phyloP scores from a whole-genome alignment of 1,140 invertebrate species.

The Pseudomyrmex concolor region DNA sequence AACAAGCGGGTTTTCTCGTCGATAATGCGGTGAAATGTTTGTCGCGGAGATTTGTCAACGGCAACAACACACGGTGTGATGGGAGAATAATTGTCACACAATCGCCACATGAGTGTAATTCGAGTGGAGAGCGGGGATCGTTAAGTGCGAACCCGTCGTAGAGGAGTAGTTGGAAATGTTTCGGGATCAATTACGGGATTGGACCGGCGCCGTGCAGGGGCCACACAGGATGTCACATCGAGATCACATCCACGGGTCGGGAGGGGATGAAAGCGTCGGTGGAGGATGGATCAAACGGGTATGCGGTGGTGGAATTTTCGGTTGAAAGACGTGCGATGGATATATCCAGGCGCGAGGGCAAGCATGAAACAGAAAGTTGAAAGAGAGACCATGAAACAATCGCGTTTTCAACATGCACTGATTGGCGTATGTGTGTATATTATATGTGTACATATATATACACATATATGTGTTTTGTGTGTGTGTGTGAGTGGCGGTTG shows the following conservation, averaged over 20 bases:
- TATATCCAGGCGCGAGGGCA: constrained; percentile 81
- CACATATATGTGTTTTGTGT: constrained; percentile 15
- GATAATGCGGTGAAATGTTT: background rate
- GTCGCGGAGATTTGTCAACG: constrained; percentile 14
- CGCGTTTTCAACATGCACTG: constrained; percentile 74
- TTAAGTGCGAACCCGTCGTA: constrained; percentile 38
- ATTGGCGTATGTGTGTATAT: constrained; percentile 19
- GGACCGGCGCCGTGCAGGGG: constrained; percentile 28
- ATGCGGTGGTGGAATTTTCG: constrained; percentile 72
- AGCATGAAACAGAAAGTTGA: constrained; percentile 85
- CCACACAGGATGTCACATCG: constrained; percentile 44
- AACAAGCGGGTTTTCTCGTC: background rate
- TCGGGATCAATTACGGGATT: constrained; percentile 67
- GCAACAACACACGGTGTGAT: background rate
- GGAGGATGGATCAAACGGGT: constrained; percentile 63
- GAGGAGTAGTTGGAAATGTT: constrained; percentile 62
- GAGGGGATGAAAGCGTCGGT: constrained; percentile 62
- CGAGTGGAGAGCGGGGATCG: constrained; percentile 19
- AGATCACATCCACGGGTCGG: constrained; percentile 53
- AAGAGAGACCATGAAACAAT: constrained; percentile 83
- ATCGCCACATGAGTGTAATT: constrained; percentile 76
- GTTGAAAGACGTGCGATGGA: constrained; percentile 82
- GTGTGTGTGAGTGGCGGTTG: background rate
- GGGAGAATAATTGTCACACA: constrained; percentile 62
- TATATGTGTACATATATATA: background rate